These are phyloP conservation scores for Sycophila sp. DNA, from an alignment of 1,140 invertebrate species.

Conservation along the genomic window DNA sequence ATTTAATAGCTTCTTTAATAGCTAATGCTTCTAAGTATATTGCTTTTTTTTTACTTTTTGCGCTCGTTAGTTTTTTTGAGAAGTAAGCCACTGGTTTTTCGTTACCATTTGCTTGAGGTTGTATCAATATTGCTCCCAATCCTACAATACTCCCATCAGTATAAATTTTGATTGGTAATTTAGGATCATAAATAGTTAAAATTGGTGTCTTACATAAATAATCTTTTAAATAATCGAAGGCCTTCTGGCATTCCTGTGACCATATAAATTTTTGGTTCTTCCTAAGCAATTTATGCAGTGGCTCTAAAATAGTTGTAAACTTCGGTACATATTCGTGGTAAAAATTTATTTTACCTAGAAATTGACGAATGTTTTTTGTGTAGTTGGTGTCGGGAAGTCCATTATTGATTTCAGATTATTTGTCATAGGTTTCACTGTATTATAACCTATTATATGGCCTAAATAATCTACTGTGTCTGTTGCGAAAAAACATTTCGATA, in stretches of 20 bases:
- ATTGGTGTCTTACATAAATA: conserved; percentile 2
- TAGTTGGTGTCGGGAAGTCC: too few species aligned
- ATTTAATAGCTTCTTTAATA: background rate
- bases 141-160: conserved; percentile 11
- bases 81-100: too few species aligned
- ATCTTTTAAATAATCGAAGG: background rate
- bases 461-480: background rate
- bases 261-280: conserved; percentile 16
- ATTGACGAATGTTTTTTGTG: conserved; percentile 14
- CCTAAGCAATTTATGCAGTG: too few species aligned
- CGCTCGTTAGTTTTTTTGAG: too few species aligned
- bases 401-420: too few species aligned
- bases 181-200: conserved; percentile 7
- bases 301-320: conserved; percentile 8
- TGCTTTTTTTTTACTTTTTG: too few species aligned
- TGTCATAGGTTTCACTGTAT: too few species aligned
- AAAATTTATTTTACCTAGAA: too few species aligned
- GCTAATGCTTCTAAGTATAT: too few species aligned
- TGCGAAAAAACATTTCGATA: conserved; percentile 2
- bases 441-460: conserved; percentile 1
- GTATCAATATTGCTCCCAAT: conserved; percentile 4
- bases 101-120: background rate
- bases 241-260: background rate
- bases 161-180: conserved; percentile 7
- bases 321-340: background rate